Base-by-base conservation (phyloP, 2,797 vertebrate species). In the Melanotaenia pygmaea region DNA sequence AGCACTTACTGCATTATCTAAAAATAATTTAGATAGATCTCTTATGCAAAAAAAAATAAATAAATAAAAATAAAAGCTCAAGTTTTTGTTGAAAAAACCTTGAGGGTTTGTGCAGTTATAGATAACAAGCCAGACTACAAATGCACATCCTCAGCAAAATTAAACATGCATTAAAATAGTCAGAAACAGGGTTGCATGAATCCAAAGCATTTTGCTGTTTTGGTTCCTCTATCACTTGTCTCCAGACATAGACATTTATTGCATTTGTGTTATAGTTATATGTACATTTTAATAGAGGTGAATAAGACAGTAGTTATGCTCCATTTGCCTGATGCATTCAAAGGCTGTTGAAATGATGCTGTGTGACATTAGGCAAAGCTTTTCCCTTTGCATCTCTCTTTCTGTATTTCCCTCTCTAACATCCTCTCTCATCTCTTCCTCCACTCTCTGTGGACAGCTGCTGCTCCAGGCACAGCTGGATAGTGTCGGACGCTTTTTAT, bases 391-490 rank as follows among this genome's bases (percentile, higher is more conserved):
- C 72, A 66, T 78, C 57, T 35, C 62, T 67, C 69, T 50, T 7
- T 63, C 79, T 74, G 64, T 62, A 59, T 76, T 43, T 72, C 71
- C 62, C 59, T 32, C 45, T 54, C 67, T 26, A 45, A 68, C 74
- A 70, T 35, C 77, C 68, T 72, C 70, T 66, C 82, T 64, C 78
- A 57, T 68, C 72, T 66, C 72, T 57, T 53, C 77, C 67, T 59
- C 75, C 59, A 45, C 50, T 80, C 74, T 73, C 82, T 69, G 74
- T 75, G 80, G 82, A 85, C 91, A 90, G 88, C 91, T 91, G 90
- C 90, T 86, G 85, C 84, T 86, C 80, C 65, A 78, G 88, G 88
- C 88, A 87, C 92, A 93, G 92, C 91, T 93, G 92, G 88, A 92
- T 76, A 50, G 76, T 11, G 60, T 83, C 84, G 65, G 72, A 83